A percentile compares a stretch with the other conserved stretches of the same genome.
Conservation (phyloP, 2,113 vertebrate species). For the Ophthalmolycus amberensis region DNA sequence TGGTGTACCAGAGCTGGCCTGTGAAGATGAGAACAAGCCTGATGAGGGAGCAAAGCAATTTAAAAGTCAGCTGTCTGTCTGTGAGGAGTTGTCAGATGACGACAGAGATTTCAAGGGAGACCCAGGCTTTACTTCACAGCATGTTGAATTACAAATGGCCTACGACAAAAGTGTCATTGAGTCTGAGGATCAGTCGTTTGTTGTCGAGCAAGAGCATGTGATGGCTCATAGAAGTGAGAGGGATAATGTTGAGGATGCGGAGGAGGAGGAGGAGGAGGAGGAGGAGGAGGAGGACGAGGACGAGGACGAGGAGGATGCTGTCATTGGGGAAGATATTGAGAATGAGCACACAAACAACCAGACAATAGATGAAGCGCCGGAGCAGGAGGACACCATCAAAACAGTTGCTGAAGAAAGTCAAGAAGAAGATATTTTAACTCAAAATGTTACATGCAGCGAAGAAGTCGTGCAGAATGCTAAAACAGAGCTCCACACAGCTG, state of each 20-base stretch:
- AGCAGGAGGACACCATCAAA: background rate
- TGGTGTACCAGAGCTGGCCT: background rate
- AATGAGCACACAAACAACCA: background rate
- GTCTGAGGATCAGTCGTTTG: conserved; percentile 5
- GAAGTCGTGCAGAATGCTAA: background rate
- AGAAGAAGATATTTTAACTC: conserved; percentile 8
- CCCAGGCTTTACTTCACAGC: background rate
- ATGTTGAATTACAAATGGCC: background rate
- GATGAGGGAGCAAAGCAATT: background rate
- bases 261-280: background rate
- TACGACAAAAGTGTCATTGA: background rate
- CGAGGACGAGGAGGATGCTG: background rate
- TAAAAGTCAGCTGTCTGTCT: background rate
- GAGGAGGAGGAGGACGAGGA: background rate
- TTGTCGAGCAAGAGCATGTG: background rate
- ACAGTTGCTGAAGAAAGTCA: conserved; percentile 2
- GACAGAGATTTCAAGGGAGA: background rate
- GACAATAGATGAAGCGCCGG: background rate
- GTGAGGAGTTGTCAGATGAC: background rate
- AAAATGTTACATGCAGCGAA: background rate
- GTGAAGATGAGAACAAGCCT: background rate
- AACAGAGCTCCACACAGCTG: background rate
- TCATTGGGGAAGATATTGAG: too few relatives aligned
- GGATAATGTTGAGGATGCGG: background rate
- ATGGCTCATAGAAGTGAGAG: conserved; percentile 7